A percentile compares a stretch with the other conserved stretches of the same genome.
phyloP scores from a whole-genome alignment of 2,888 invertebrate species.

The Nasonovia ribisnigri region DNA sequence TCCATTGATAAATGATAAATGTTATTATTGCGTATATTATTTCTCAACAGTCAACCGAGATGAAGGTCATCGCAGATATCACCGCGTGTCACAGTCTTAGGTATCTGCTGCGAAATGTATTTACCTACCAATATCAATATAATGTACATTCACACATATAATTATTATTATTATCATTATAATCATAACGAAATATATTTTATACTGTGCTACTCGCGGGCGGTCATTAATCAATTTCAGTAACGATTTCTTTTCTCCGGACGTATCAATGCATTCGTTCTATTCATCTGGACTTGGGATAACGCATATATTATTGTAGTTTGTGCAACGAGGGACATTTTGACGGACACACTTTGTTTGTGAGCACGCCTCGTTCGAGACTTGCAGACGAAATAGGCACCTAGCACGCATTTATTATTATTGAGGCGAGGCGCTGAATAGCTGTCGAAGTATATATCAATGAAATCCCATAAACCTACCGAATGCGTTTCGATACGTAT shows the following conservation, averaged over 20 bases:
- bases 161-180: neutral
- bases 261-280: constrained; percentile 16
- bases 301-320: neutral
- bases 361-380: neutral
- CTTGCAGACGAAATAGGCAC: neutral
- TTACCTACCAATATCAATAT: neutral
- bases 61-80: neutral
- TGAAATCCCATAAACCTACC: neutral
- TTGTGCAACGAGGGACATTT: neutral
- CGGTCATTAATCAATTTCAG: constrained; percentile 45
- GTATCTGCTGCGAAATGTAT: neutral
- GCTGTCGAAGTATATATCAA: constrained; percentile 8
- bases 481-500: constrained; percentile 6
- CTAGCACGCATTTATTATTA: neutral
- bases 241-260: constrained; percentile 15
- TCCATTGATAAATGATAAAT: neutral
- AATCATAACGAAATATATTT: neutral
- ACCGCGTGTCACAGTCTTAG: neutral
- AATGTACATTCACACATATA: neutral
- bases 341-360: neutral
- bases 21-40: neutral
- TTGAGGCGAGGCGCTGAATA: neutral
- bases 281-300: neutral
- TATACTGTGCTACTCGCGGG: neutral
- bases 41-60: neutral